phyloP scores from a whole-genome alignment of 2,113 vertebrate species.

The Rhadina sibilatrix region DNA sequence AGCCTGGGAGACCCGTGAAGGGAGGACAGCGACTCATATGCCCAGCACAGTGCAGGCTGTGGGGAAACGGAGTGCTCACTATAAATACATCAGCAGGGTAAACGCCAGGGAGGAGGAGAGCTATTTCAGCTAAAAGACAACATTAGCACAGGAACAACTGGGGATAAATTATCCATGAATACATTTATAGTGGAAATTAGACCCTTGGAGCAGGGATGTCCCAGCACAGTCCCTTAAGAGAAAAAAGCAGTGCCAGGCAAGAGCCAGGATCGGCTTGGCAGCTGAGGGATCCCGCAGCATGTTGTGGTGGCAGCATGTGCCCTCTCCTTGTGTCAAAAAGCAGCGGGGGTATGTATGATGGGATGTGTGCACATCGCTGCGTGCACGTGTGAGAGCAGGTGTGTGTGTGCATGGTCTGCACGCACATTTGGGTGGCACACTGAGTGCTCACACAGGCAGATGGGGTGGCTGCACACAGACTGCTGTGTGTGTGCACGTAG shows the following conservation, averaged over 20 bases:
- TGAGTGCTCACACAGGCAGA: background rate
- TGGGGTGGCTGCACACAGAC: background rate
- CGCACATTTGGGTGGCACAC: rapidly evolving
- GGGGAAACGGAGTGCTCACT: background rate
- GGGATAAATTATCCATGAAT: constrained; percentile 53
- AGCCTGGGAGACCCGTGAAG: background rate
- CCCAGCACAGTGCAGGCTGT: background rate
- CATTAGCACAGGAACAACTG: constrained; percentile 40
- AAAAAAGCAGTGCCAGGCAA: background rate
- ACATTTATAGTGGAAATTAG: constrained; percentile 40
- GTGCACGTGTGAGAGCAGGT: background rate
- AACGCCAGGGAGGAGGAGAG: constrained; percentile 44
- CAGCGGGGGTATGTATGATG: background rate
- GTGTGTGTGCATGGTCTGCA: background rate
- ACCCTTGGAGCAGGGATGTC: background rate
- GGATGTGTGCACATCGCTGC: rapidly evolving
- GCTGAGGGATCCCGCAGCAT: rapidly evolving
- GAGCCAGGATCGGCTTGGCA: rapidly evolving
- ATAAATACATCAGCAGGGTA: constrained; percentile 46
- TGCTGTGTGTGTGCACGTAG: background rate
- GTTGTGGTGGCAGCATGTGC: background rate
- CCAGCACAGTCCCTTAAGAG: background rate
- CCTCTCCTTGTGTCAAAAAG: background rate
- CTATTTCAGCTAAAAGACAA: constrained; percentile 65
- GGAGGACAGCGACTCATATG: background rate